Base-by-base conservation (phyloP, 1,140 invertebrate species). In the Bemisia tabaci region DNA sequence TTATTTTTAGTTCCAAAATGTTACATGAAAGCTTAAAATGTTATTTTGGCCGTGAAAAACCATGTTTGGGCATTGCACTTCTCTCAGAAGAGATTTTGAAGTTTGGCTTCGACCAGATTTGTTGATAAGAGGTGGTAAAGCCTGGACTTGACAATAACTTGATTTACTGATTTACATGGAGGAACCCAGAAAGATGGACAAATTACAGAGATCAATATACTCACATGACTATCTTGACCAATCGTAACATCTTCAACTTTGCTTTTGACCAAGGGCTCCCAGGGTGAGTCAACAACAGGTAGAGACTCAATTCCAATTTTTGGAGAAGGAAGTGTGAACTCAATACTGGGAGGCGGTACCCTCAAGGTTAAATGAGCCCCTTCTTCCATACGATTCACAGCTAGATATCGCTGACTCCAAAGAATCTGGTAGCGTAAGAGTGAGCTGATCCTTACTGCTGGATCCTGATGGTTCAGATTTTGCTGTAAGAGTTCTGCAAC, bases 351-450 rank as follows among this genome's bases (percentile, higher is more conserved):
- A 0, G 97, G 97, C 2, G 96, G 95, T 0, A 98, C 89, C 82
- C 98, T 99, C 73, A 99, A 98, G 0, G 88, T 89, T 22, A 92
- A 75, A 65, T 97, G 93, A 2, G 95, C 95, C 25, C 91, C 89
- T 76, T 98, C 95, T 79, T 99, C 97, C 94, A 99, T 97, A 68
- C 96, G 83, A 0, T 94, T 91, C 96, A 96, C 99, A 5, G 97
- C 94, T 82, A 99, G 97, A 77, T 95, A 97, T n/a, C 97, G 82
- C 71, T 92, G 87, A 75, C 93, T 93, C 97, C 97, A 99, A 39
- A 99, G 81, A 11, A 92, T 87, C 83, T 96, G 89, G 80, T 97
- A 98, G 68, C 91, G 84, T 58, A 95, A 77, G 68, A 94, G 85
- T 1, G 91, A 87, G 74, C 87, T 87, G 58, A 92, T 89, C 68